Base-by-base conservation (phyloP, 2,888 invertebrate genomes). In the Tigriopus californicus region DNA sequence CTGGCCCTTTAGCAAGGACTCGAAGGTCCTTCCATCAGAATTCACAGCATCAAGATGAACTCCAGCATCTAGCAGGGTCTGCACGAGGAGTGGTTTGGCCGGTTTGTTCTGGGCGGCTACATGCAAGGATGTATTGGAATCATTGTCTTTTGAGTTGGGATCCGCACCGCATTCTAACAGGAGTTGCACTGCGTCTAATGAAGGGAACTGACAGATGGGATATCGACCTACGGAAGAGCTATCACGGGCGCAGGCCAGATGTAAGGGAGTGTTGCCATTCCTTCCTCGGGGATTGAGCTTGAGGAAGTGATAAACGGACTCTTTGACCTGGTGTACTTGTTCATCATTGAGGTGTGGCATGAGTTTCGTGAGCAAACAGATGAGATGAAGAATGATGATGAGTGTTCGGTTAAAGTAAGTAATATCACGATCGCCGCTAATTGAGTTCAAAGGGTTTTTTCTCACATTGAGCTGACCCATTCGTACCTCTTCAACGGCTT, bases 121-220 rank as follows among this genome's bases (percentile, higher is more conserved):
- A 70, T 92, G 92, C 55, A 94, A 76, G 12, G 91, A 84, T 20
- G 89, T 89, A 73, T 90, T 89, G 20, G 86, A 87, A 60, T 81
- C 81, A 58, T 81, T 80, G 71, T 94, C 92, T 1, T 78, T 72
- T 0, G 82, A 81, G 71, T 82, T 82, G 1, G 85, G 81, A 71
- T 82, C 78, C 18, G 63, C 63, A 20, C 65, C 65, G 44, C 63
- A 62, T 46, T 64, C 63, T 20, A 65, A 73, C 67, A 91, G 74
- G 61, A 85, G 80, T 66, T 79, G 77, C 6, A 85, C 82, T 64
- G 84, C 75, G 65, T 80, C 75, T 10, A 77, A 72, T 12, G 82
- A 79, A 1, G 83, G 84, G 66, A 84, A 82, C 66, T 78, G 78
- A 68, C 80, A 81, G 8, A 80, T 79, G 22, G 81, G 80, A 73